Base-by-base conservation (phyloP, 1,140 invertebrate species). In the Thrips palmi region DNA sequence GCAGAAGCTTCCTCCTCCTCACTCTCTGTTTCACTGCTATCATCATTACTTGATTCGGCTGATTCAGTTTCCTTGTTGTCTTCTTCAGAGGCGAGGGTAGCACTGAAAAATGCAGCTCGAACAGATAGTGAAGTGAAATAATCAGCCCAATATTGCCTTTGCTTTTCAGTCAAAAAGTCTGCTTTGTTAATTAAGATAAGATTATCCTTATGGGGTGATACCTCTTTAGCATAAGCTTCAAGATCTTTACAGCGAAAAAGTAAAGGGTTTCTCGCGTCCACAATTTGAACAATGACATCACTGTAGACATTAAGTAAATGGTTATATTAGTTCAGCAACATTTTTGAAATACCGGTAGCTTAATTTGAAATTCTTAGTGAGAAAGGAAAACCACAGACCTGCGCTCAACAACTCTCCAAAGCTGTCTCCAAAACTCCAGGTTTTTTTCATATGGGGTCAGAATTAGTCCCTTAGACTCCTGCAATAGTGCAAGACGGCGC, bases 371-470 rank as follows among this genome's bases (percentile, higher is more conserved):
- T 21, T 36, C 17, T 12, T 43, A 28, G 7, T 33, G 21, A 27
- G 27, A 22, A 17, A 23, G 33, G 39, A 33, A 44, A 29, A 28
- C 18, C 6, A 34, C 41, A 37, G 44, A 69, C 65, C 69, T 73
- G 48, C 85, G 76, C 56, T 99, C 96, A 12, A 98, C 70, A 1
- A 98, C 94, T 47, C 94, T 69, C 96, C 96, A 99, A 4, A 99
- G 57, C 57, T 99, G 94, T 28, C 92, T 69, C 96, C 96, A 99
- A 44, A 97, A 86, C 56, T 98, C 92, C 12, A 98, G 59, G 62
- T 99, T 99, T 47, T 89, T 84, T 53, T 99, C 96, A 62, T 93
- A 99, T 0, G 94, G 96, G 2, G 94, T 99, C 37, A 97, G 57
- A 0, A 84, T 60, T 3, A 97, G 55, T 7, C 72, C 73, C 33